Percentiles rank a stretch among this genome's conserved stretches.
These are phyloP conservation scores for Channa argus DNA, from an alignment of 2,113 vertebrate genomes.

Conservation along the genomic window DNA sequence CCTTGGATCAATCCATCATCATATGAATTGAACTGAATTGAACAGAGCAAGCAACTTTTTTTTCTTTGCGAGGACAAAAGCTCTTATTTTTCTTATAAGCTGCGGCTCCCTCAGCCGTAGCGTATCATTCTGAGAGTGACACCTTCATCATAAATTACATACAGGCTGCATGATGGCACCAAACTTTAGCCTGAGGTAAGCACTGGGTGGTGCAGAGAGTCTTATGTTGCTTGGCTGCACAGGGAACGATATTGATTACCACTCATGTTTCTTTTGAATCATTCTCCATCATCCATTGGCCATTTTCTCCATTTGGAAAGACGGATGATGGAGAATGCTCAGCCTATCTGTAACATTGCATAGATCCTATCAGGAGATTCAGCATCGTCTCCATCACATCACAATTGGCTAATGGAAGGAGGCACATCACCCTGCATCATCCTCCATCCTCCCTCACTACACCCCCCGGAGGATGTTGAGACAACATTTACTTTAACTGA, in stretches of 20 bases:
- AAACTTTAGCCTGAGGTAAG: constrained; percentile 56
- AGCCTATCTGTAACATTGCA: constrained; percentile 28
- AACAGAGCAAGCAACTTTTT: constrained; percentile 41
- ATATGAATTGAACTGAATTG: constrained; percentile 36
- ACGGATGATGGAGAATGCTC: constrained; percentile 61
- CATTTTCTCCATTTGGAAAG: constrained; percentile 69
- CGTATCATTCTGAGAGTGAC: constrained; percentile 66
- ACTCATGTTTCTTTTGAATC: constrained; percentile 78
- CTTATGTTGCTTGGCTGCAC: constrained; percentile 59
- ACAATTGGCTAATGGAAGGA: constrained; percentile 56
- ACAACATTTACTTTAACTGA: constrained; percentile 74
- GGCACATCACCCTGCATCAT: constrained; percentile 41
- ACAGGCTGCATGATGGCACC: constrained; percentile 37
- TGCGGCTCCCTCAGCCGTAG: constrained; percentile 55
- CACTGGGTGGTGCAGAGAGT: constrained; percentile 50
- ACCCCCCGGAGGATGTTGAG: constrained; percentile 39
- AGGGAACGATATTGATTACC: constrained; percentile 76
- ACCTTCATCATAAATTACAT: constrained; percentile 73
- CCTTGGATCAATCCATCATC: constrained; percentile 56
- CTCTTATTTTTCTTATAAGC: constrained; percentile 58
- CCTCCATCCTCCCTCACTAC: constrained; percentile 5
- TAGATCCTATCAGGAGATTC: constrained; percentile 67
- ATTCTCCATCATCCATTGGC: constrained; percentile 78
- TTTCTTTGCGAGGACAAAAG: constrained; percentile 36
- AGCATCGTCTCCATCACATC: constrained; percentile 45